Percentiles rank a stretch among this genome's conserved stretches.
Evolutionary conservation across 1,140 invertebrate genomes (phyloP).

Genomic region (Dendroctonus ponderosae): DNA sequence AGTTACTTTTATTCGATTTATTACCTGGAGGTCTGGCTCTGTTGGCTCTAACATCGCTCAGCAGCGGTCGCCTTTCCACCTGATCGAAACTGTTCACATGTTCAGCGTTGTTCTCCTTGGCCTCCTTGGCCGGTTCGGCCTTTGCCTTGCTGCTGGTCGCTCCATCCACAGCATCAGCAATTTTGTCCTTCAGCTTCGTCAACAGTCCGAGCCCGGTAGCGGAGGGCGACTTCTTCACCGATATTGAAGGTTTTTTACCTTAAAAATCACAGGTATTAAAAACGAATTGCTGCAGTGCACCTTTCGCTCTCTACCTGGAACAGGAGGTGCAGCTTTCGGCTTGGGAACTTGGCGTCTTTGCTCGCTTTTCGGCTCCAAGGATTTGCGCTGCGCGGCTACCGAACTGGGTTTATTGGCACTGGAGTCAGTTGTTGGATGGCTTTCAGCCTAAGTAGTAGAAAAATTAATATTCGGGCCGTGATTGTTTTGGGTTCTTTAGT

Average conservation of each 20-base stretch:
- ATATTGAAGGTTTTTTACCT: slow-evolving; percentile 61
- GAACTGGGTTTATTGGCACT: slow-evolving; percentile 45
- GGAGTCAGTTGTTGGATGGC: slow-evolving; percentile 25
- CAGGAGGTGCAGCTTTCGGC: slow-evolving; percentile 45
- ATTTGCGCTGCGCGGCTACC: slow-evolving; percentile 55
- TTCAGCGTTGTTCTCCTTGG: slow-evolving; percentile 28
- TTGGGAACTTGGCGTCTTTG: slow-evolving; percentile 43
- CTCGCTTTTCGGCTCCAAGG: slow-evolving; percentile 53
- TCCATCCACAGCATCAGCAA: slow-evolving; percentile 49
- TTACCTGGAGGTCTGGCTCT: slow-evolving; percentile 56
- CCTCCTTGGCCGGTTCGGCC: slow-evolving; percentile 21
- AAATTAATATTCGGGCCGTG: background rate
- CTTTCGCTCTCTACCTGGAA: slow-evolving; percentile 35
- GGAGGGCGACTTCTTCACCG: slow-evolving; percentile 63
- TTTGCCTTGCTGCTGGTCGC: slow-evolving; percentile 42
- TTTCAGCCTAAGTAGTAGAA: slow-evolving; percentile 21
- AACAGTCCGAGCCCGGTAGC: slow-evolving; percentile 56
- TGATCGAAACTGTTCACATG: slow-evolving; percentile 58
- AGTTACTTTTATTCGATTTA: background rate
- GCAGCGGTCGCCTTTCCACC: slow-evolving; percentile 60
- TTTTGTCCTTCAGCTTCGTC: slow-evolving; percentile 60
- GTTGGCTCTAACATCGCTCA: slow-evolving; percentile 61
- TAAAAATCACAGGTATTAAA: background rate
- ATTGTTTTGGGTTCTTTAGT: too few species aligned
- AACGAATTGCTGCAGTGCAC: background rate